A percentile compares a stretch with the other conserved stretches of the same genome.
Evolutionary conservation across 2,113 vertebrate genomes (phyloP).

Genomic region (Vidua macroura): DNA sequence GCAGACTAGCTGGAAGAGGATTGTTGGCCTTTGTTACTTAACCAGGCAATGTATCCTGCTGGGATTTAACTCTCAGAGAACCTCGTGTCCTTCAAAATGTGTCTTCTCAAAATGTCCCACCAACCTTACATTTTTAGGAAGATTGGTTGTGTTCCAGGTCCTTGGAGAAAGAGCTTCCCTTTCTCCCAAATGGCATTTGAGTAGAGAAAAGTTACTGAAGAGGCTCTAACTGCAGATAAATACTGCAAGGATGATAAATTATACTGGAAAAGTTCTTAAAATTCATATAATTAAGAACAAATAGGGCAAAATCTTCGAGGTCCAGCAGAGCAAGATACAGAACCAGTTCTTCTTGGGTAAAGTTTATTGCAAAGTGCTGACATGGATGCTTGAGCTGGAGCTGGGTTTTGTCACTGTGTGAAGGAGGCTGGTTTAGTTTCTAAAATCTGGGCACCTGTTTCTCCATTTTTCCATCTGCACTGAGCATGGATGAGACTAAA

Average conservation of each 20-base stretch:
- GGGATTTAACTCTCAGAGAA: background rate
- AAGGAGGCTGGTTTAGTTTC: background rate
- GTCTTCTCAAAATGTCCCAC: background rate
- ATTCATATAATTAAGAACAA: background rate
- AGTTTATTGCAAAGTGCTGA: rapidly evolving
- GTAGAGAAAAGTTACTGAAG: background rate
- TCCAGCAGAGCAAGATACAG: background rate
- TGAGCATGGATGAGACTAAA: background rate
- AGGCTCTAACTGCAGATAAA: background rate
- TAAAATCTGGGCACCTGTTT: background rate
- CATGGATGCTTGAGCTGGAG: background rate
- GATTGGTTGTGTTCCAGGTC: background rate
- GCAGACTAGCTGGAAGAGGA: background rate
- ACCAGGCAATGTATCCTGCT: background rate
- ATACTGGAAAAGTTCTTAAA: background rate
- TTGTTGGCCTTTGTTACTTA: background rate
- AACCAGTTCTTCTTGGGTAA: background rate
- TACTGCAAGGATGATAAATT: background rate
- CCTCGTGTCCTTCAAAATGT: background rate
- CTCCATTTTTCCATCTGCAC: background rate
- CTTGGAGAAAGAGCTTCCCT: background rate
- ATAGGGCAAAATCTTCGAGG: background rate
- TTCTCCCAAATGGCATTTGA: background rate
- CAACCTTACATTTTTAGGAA: background rate
- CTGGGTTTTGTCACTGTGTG: background rate